Conservation (phyloP, 2,113 vertebrate genomes). For the Hiodon alosoides region DNA sequence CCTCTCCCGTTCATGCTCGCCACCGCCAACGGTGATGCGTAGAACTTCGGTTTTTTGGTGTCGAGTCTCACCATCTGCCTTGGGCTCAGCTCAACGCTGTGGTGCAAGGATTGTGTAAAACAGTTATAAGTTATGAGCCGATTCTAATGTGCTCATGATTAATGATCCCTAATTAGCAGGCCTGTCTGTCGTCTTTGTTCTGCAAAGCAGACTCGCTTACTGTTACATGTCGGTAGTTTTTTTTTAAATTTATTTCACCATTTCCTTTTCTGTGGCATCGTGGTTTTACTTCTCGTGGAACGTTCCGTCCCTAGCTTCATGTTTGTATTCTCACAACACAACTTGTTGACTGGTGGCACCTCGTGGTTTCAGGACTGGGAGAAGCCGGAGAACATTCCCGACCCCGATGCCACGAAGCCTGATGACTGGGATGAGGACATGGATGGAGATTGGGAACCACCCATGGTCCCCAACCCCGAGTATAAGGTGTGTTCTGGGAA, state of each 20-base stretch:
- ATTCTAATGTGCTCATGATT: too few relatives aligned
- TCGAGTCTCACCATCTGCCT: neutral
- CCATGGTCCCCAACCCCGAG: conserved; percentile 72
- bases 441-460: conserved; percentile 70
- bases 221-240: too few relatives aligned
- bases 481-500: conserved; percentile 59
- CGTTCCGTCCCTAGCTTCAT: neutral
- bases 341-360: neutral
- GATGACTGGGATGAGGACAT: conserved; percentile 70
- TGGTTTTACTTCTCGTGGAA: neutral
- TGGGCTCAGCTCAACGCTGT: too few relatives aligned
- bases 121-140: too few relatives aligned
- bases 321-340: neutral
- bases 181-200: neutral
- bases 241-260: neutral
- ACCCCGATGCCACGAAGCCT: conserved; percentile 71
- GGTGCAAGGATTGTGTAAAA: too few relatives aligned
- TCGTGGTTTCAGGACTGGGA: conserved; percentile 68
- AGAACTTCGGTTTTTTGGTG: neutral
- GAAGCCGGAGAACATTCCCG: conserved; percentile 69
- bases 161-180: neutral
- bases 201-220: too few relatives aligned
- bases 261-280: neutral
- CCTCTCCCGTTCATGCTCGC: neutral
- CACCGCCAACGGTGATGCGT: neutral